Percentiles rank a stretch among this genome's conserved stretches.
These are phyloP conservation scores for Eleginops maclovinus DNA, from an alignment of 2,113 vertebrate species.

Conservation along the genomic window DNA sequence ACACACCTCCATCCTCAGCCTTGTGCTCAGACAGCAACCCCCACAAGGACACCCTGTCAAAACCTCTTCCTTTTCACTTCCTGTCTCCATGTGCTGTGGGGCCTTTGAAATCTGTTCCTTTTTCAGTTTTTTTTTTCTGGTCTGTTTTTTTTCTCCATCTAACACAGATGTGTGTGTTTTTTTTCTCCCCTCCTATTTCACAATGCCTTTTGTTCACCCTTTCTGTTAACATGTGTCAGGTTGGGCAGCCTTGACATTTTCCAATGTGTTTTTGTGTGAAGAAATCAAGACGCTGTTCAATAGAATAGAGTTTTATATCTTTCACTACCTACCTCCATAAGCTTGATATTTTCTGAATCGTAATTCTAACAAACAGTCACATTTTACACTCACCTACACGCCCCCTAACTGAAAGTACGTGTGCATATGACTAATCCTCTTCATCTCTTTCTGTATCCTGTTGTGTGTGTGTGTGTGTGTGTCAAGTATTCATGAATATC, in stretches of 20 bases:
- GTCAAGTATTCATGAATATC: slow-evolving; percentile 33
- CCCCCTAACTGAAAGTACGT: background rate
- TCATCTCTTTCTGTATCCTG: slow-evolving; percentile 16
- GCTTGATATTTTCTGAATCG: slow-evolving; percentile 48
- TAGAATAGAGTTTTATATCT: slow-evolving; percentile 45
- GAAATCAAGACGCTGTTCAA: slow-evolving; percentile 64
- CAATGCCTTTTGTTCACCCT: slow-evolving; percentile 75
- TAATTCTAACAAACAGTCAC: slow-evolving; percentile 13
- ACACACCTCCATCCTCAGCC: slow-evolving; percentile 72
- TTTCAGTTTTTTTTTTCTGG: slow-evolving; percentile 52
- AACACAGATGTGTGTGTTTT: slow-evolving; percentile 70
- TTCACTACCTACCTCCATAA: slow-evolving; percentile 29
- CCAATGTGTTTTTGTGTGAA: slow-evolving; percentile 60
- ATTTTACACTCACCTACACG: slow-evolving; percentile 30
- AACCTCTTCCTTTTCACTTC: slow-evolving; percentile 84
- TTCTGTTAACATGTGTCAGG: slow-evolving; percentile 75
- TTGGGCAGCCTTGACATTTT: slow-evolving; percentile 81
- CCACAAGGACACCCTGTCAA: slow-evolving; percentile 84
- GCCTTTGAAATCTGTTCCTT: slow-evolving; percentile 77
- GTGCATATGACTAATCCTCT: background rate
- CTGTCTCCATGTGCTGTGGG: slow-evolving; percentile 74
- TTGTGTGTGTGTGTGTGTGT: slow-evolving; percentile 25
- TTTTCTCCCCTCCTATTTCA: slow-evolving; percentile 70
- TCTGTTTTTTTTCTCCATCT: slow-evolving; percentile 50
- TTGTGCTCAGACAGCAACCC: slow-evolving; percentile 77